Base-by-base conservation (phyloP, 2,888 invertebrate genomes). In the Panopea generosa region DNA sequence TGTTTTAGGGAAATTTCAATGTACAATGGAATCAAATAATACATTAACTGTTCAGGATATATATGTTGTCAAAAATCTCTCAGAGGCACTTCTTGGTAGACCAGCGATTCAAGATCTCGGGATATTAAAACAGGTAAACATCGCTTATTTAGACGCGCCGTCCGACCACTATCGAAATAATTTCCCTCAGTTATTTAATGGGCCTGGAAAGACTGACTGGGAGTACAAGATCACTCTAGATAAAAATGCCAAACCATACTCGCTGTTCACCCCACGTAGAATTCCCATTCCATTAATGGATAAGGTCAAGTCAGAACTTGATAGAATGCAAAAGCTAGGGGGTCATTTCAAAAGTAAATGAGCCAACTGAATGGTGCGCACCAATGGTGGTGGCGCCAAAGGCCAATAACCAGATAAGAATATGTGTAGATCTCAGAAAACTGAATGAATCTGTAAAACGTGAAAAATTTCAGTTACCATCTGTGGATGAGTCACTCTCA, bases 281-380 rank as follows among this genome's bases (percentile, higher is more conserved):
- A n/a, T n/a, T n/a, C n/a, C n/a, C n/a, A n/a, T n/a, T n/a, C n/a
- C n/a, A n/a, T n/a, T 70, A 16, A 45, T 60, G 52, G 45, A 26
- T 20, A 65, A 70, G 43, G 68, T 77, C 6, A 70, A 77, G 47
- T 24, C 20, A 2, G 59, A 71, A 52, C 33, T 79, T 2, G 45
- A 63, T 26, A 29, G 56, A 16, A 47, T 67, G 67, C 61, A 45
- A 20, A 38, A 56, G 20, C 33, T 62, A 7, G 71, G 73, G 11
- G 77, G 74, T 40, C 75, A 82, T 43, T 57, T 60, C 43, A 24
- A 22, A n/a, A n/a, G n/a, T 82, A 16, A 70, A 62, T 18, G 68
- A 77, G 66, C 83, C 76, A 1, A 78, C 78, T 33, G 71, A 60
- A 20, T 80, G 82, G 83, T 73, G 75, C 53, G 52, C 70, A 20